Conservation (phyloP, 2,888 invertebrate genomes). For the Leptogaster cylindrica region DNA sequence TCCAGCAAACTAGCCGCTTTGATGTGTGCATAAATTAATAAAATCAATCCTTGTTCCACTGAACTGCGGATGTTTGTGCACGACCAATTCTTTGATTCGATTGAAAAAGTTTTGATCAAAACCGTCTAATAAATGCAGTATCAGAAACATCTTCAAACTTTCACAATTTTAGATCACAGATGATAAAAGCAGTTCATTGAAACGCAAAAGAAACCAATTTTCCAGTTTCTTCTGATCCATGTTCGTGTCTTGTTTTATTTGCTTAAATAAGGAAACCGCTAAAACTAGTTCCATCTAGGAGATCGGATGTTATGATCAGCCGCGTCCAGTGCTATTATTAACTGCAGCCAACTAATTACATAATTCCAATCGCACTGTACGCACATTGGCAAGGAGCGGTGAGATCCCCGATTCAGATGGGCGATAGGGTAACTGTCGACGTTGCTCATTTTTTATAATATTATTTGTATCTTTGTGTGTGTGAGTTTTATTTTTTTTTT, state of each 20-base stretch:
- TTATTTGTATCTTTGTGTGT: background rate
- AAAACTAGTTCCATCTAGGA: constrained; percentile 31
- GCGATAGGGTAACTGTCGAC: constrained; percentile 28
- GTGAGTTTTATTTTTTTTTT: background rate
- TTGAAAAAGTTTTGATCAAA: constrained; percentile 2
- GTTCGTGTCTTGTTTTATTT: constrained; percentile 21
- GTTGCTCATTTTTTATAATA: background rate
- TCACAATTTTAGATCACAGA: too few relatives aligned
- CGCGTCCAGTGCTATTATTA: constrained; percentile 38
- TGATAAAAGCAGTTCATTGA: constrained; percentile 36
- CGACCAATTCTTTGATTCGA: too few relatives aligned
- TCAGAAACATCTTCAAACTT: background rate
- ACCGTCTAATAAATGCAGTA: background rate
- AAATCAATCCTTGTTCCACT: too few relatives aligned
- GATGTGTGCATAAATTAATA: too few relatives aligned
- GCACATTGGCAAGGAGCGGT: background rate
- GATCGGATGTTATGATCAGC: constrained; percentile 37
- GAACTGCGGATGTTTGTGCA: too few relatives aligned
- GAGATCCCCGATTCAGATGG: constrained; percentile 2
- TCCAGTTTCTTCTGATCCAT: too few relatives aligned
- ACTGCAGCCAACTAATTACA: constrained; percentile 38
- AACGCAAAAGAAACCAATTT: too few relatives aligned
- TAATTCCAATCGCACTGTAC: constrained; percentile 24
- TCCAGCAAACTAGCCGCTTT: too few relatives aligned
- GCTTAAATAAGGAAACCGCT: background rate